Base-by-base conservation (phyloP, 2,888 invertebrate genomes). In the Salpingus planirostris region DNA sequence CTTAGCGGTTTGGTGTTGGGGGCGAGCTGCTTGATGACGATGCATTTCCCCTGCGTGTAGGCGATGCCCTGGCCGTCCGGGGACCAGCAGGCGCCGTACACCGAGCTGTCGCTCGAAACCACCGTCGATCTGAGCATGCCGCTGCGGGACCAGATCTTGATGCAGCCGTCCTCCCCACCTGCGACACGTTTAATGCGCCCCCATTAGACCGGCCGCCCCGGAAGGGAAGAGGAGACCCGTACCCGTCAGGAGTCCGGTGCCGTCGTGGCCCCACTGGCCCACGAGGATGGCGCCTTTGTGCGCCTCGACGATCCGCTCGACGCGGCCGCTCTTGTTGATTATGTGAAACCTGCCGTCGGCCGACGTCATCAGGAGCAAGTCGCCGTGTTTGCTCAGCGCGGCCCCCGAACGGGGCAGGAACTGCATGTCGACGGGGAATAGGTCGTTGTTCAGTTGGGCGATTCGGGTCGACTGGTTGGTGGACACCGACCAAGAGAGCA, bases 81-180 rank as follows among this genome's bases (percentile, higher is more conserved):
- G 29, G 80, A 78, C 85, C 95, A 97, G 22, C 81, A 77, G 2
- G 90, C 82, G 31, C 80, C 78, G 51, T 91, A 85, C 34, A 93
- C 80, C 0, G 93, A 81, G 30, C 74, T 70, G 52, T 82, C 83
- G 33, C 84, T 85, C 43, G 78, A 76, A 24, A 90, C 78, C 1
- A 95, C 78, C 1, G 86, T 86, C 0, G 95, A 92, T 2, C 98
- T 75, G 8, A 98, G 70, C 73, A 92, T 83, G 8, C 96, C 97
- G 53, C 87, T 90, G 25, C 93, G 73, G 0, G 97, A 97, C 97
- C 97, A 98, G 37, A 97, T 82, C 68, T 96, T 96, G 2, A 97
- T 80, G 33, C 80, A 76, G 2, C 97, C 98, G 67, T 98, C 98
- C 69, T 99, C 97, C 0, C 96, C 96, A 40, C 86, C 95, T 84